A percentile compares a stretch with the other conserved stretches of the same genome.
Conservation (phyloP, 2,797 vertebrate species). For the Malurus leucopterus region DNA sequence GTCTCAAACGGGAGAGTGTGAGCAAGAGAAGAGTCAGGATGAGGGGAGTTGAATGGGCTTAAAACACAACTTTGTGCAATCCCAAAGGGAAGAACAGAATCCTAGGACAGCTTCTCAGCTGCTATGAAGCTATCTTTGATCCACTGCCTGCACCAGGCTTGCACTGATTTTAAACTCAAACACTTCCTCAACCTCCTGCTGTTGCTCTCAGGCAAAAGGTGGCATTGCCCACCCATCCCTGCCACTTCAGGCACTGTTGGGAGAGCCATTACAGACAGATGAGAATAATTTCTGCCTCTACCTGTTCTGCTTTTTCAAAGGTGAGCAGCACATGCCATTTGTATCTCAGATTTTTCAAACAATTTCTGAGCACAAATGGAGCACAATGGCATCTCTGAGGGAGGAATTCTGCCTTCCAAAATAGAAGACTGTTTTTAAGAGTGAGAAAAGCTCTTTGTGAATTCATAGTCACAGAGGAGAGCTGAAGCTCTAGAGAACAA, state of each 20-base stretch:
- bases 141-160: background rate
- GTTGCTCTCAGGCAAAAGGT: background rate
- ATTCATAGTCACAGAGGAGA: background rate
- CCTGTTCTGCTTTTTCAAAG: background rate
- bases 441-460: conserved; percentile 2
- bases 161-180: background rate
- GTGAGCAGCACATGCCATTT: background rate
- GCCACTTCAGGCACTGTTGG: background rate
- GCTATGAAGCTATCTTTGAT: background rate
- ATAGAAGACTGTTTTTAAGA: conserved; percentile 12
- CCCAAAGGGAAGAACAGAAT: background rate
- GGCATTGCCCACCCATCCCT: background rate
- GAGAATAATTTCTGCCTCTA: background rate
- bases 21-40: background rate
- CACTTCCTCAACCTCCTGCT: background rate
- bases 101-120: background rate
- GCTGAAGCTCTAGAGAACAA: background rate
- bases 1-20: background rate
- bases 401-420: conserved; percentile 23
- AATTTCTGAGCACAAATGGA: conserved; percentile 1
- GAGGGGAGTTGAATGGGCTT: background rate
- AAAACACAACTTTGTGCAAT: background rate
- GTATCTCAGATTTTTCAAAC: background rate
- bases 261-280: rapidly evolving
- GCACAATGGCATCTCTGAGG: background rate